Evolutionary conservation across 2,113 vertebrate species (phyloP).

Genomic region (Harpagus bidentatus): DNA sequence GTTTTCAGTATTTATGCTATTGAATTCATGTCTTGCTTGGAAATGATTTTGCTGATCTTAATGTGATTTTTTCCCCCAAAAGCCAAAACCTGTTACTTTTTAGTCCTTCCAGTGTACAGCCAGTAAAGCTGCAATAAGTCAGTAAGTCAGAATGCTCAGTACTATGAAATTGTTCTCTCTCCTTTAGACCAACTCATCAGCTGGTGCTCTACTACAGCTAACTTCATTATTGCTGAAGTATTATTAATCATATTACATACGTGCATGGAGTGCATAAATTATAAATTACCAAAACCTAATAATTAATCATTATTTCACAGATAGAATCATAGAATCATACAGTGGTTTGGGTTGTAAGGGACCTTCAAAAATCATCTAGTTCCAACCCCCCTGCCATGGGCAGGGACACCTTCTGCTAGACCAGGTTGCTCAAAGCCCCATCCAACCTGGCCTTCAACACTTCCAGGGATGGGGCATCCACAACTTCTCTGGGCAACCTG

Average conservation of each 20-base stretch:
- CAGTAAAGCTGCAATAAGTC: background rate
- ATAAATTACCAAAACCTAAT: background rate
- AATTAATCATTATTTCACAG: background rate
- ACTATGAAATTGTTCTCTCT: background rate
- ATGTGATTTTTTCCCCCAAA: background rate
- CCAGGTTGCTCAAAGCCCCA: background rate
- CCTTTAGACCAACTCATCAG: background rate
- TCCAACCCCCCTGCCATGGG: background rate
- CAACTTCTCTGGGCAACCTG: background rate
- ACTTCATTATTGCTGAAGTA: background rate
- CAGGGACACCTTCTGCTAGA: background rate
- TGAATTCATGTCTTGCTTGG: background rate
- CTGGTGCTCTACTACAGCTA: background rate
- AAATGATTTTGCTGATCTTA: slow-evolving; percentile 41
- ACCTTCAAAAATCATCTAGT: background rate
- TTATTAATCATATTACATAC: background rate
- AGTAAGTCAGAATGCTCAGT: background rate
- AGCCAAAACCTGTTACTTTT: background rate
- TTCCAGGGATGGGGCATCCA: background rate
- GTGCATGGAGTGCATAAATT: background rate
- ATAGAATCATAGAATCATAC: background rate
- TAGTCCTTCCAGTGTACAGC: background rate
- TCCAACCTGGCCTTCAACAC: background rate
- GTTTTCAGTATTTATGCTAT: slow-evolving; percentile 28
- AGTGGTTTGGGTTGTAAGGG: background rate